phyloP scores from a whole-genome alignment of 2,797 vertebrate genomes.

The Pangasius macronema region DNA sequence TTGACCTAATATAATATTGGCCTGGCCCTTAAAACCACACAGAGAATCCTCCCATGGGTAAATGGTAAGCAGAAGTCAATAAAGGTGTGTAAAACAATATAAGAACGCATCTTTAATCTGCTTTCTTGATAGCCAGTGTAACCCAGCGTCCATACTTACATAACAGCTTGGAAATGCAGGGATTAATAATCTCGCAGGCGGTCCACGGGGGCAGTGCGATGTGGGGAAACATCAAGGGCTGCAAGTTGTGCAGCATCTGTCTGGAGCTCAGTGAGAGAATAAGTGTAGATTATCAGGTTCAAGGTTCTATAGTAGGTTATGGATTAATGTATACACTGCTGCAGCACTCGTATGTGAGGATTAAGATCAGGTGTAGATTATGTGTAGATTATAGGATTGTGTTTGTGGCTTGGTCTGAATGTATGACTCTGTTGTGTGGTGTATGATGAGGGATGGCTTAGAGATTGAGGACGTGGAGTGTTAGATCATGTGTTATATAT shows the following conservation, averaged over 20 bases:
- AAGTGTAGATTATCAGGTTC: slow-evolving; percentile 24
- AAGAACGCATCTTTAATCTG: background rate
- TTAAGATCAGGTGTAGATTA: slow-evolving; percentile 33
- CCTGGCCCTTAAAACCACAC: background rate
- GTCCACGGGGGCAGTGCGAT: slow-evolving; percentile 61
- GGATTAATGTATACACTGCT: slow-evolving; percentile 41
- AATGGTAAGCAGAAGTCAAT: background rate
- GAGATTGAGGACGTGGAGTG: background rate
- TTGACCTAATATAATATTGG: background rate
- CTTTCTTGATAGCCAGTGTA: slow-evolving; percentile 56
- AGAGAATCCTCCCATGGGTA: background rate
- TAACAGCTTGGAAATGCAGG: slow-evolving; percentile 73
- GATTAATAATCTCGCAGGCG: slow-evolving; percentile 73
- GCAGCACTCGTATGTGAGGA: slow-evolving; percentile 16
- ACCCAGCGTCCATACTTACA: slow-evolving; percentile 74
- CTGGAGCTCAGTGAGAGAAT: slow-evolving; percentile 48
- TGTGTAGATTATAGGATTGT: slow-evolving; percentile 26
- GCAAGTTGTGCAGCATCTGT: slow-evolving; percentile 68
- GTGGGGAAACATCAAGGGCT: slow-evolving; percentile 62
- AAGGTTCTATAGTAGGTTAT: slow-evolving; percentile 31
- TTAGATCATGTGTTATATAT: background rate
- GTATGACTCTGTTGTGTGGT: background rate
- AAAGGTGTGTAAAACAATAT: background rate
- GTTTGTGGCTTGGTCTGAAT: slow-evolving; percentile 1
- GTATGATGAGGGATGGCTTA: background rate